Conservation (phyloP, 2,888 invertebrate species). For the Pheosia gnoma region DNA sequence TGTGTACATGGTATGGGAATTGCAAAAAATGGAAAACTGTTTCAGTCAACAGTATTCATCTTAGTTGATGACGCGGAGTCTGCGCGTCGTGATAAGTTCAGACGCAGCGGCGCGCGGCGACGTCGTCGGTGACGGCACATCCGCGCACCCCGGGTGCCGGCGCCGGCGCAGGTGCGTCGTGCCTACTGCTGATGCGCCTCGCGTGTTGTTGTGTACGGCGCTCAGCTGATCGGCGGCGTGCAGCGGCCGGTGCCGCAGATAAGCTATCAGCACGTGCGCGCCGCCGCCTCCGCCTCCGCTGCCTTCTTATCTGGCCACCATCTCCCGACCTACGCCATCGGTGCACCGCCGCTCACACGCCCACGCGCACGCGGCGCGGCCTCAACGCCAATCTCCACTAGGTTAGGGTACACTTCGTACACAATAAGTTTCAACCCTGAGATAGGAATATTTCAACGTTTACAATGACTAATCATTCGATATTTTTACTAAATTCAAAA, state of each 20-base stretch:
- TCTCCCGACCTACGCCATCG: slow-evolving; percentile 55
- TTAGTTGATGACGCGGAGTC: slow-evolving; percentile 11
- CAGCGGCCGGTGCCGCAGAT: slow-evolving; percentile 35
- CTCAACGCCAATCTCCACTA: too few species aligned
- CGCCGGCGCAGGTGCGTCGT: background rate
- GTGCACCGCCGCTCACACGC: slow-evolving; percentile 3
- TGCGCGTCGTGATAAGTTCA: background rate
- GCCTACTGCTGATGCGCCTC: background rate
- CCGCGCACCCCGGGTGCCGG: background rate
- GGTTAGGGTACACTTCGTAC: too few species aligned
- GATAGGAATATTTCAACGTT: too few species aligned
- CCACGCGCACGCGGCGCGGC: background rate
- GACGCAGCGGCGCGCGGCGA: slow-evolving; percentile 1
- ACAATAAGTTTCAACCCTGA: too few species aligned
- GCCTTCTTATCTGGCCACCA: slow-evolving; percentile 42
- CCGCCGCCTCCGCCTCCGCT: slow-evolving; percentile 35
- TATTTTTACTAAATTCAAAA: too few species aligned
- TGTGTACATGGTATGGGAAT: too few species aligned
- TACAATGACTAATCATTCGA: too few species aligned
- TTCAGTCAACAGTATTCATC: too few species aligned
- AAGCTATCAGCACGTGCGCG: slow-evolving; percentile 53
- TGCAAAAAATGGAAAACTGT: too few species aligned
- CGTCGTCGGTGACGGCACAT: background rate
- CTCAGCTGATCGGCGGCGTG: slow-evolving; percentile 41
- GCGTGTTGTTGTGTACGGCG: slow-evolving; percentile 26